phyloP scores from a whole-genome alignment of 2,888 invertebrate genomes.

The Rhamnusium bicolor region DNA sequence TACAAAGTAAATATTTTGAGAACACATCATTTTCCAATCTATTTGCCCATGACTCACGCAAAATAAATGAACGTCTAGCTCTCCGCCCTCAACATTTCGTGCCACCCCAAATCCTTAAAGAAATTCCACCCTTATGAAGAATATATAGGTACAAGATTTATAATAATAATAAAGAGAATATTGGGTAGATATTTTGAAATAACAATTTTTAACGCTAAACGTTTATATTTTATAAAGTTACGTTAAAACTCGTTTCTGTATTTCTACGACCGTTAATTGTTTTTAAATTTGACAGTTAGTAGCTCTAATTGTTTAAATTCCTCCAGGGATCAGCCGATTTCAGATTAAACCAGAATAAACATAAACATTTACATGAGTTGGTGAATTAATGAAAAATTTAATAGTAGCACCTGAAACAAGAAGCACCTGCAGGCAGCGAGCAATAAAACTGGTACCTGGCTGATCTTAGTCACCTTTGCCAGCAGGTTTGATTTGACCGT shows the following conservation, averaged over 20 bases:
- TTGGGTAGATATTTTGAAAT: not conserved
- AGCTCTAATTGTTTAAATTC: constrained; percentile 15
- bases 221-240: too few relatives aligned
- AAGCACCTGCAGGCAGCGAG: constrained; percentile 18
- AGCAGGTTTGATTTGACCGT: constrained; percentile 55
- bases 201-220: not conserved
- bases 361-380: not conserved
- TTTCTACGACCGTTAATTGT: constrained; percentile 21
- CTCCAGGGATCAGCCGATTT: not conserved
- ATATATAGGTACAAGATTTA: not conserved
- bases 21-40: constrained; percentile 1
- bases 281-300: constrained; percentile 29
- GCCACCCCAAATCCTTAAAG: constrained; percentile 10
- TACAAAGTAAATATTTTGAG: constrained; percentile 2
- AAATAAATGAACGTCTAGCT: constrained; percentile 22
- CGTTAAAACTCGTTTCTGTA: not conserved
- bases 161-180: not conserved
- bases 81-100: not conserved
- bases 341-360: not conserved
- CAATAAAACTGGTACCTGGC: constrained; percentile 36
- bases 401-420: constrained; percentile 16
- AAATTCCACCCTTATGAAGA: not conserved
- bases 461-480: constrained; percentile 48
- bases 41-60: constrained; percentile 20
- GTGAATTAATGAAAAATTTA: not conserved